Conservation (phyloP, 64 coral and sea anemone species). For the Hydrozoanthus tunicans region DNA sequence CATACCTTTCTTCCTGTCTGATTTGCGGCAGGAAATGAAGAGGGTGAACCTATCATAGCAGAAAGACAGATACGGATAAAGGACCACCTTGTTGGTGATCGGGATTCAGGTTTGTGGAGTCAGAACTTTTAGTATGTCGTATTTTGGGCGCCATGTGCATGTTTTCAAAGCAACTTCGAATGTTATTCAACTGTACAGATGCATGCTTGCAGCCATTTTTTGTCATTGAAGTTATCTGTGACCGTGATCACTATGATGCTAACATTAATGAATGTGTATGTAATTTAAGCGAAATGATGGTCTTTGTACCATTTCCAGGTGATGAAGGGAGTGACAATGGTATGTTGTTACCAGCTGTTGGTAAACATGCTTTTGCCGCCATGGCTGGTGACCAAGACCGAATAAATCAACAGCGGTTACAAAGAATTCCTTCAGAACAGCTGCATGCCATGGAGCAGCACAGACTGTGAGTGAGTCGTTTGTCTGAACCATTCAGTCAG, state of each 20-base stretch:
- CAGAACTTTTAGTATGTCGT: not conserved
- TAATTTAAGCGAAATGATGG: not conserved
- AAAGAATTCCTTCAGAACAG: slow-evolving; percentile 73
- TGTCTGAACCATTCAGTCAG: not conserved
- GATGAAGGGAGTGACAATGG: slow-evolving; percentile 65
- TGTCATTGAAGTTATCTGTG: no score
- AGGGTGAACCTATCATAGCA: slow-evolving; percentile 91
- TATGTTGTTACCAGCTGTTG: slow-evolving; percentile 52
- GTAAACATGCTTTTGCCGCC: slow-evolving; percentile 85
- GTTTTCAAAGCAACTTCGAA: no score
- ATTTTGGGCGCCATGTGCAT: no score
- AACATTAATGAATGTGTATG: not conserved
- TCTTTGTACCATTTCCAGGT: not conserved
- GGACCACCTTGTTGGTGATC: slow-evolving; percentile 65
- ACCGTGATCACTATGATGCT: not conserved
- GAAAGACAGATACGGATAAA: slow-evolving; percentile 97
- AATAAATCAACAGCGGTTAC: slow-evolving; percentile 76
- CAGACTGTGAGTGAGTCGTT: slow-evolving; percentile 72
- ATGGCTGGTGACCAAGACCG: slow-evolving; percentile 95
- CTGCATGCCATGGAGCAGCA: slow-evolving; percentile 79
- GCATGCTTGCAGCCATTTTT: no score
- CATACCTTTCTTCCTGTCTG: not conserved
- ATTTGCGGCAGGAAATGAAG: slow-evolving; percentile 82
- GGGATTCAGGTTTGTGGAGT: slow-evolving; percentile 42
- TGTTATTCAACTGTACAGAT: no score